Percentiles rank a stretch among this genome's conserved stretches.
These are phyloP conservation scores for Bugulina stolonifera DNA, from an alignment of 2,888 invertebrate species.

Conservation along the genomic window DNA sequence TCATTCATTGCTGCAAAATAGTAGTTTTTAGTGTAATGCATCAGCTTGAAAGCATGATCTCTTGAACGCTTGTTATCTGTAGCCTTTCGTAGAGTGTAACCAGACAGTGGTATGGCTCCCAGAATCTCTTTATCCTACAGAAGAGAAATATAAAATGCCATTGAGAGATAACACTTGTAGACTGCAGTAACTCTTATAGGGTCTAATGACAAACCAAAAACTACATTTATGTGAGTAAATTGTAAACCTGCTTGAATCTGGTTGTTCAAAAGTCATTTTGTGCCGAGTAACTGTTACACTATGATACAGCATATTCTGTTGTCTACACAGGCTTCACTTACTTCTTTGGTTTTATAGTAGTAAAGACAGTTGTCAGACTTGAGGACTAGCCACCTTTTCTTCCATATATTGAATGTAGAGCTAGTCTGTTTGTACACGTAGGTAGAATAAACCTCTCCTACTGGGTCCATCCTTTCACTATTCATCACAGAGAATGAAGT, in stretches of 20 bases:
- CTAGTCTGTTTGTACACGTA: constrained; percentile 43
- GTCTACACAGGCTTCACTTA: constrained; percentile 53
- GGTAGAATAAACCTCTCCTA: constrained; percentile 36
- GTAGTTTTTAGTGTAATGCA: constrained; percentile 60
- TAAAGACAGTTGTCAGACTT: constrained; percentile 88
- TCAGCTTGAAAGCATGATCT: constrained; percentile 50
- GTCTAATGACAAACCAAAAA: neutral
- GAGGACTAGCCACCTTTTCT: constrained; percentile 81
- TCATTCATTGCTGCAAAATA: constrained; percentile 75
- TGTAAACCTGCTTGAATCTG: no score
- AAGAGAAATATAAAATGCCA: no score
- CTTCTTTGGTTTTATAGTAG: constrained; percentile 85
- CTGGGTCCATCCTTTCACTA: neutral
- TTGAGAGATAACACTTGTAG: no score
- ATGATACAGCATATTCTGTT: no score
- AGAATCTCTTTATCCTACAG: constrained; percentile 61
- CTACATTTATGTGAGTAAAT: neutral
- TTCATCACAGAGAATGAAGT: neutral
- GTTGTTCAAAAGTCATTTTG: no score
- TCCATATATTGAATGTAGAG: constrained; percentile 60
- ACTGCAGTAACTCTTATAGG: no score
- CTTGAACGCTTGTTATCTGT: constrained; percentile 54
- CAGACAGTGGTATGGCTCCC: constrained; percentile 78
- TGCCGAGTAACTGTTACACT: no score
- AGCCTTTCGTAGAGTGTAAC: constrained; percentile 67